A percentile compares a stretch with the other conserved stretches of the same genome.
phyloP scores from a whole-genome alignment of 1,140 invertebrate genomes.

The Pentalonia nigronervosa region DNA sequence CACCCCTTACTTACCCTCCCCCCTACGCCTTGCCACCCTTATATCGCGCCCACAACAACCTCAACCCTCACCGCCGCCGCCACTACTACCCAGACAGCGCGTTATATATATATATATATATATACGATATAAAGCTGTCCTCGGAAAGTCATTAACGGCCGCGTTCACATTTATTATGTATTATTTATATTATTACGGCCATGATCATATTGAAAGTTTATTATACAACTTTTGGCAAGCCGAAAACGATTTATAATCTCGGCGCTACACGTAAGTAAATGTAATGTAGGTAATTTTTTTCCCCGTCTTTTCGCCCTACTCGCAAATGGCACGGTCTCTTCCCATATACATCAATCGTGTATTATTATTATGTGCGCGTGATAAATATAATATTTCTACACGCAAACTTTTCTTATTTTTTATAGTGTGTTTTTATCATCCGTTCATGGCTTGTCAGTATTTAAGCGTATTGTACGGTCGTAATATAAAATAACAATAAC shows the following conservation, averaged over 20 bases:
- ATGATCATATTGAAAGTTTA: slow-evolving; percentile 39
- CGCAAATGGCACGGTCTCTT: neutral
- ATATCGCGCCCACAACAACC: neutral
- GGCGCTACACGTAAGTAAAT: neutral
- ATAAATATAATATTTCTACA: neutral
- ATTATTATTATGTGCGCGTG: neutral
- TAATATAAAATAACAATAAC: no score
- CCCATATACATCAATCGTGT: neutral
- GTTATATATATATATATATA: neutral
- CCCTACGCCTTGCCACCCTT: no score
- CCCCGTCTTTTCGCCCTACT: neutral
- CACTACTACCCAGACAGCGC: neutral
- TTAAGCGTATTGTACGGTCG: neutral
- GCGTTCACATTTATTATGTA: slow-evolving; percentile 25
- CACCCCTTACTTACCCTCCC: neutral
- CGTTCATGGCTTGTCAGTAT: no score
- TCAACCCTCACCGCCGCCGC: neutral
- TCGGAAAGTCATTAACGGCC: slow-evolving; percentile 28
- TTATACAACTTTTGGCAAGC: slow-evolving; percentile 15
- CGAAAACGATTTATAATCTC: slow-evolving; percentile 40
- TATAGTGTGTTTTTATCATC: neutral
- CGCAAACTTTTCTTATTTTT: neutral
- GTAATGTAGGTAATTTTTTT: slow-evolving; percentile 32
- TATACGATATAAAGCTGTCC: slow-evolving; percentile 17
- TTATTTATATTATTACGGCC: slow-evolving; percentile 11